Percentiles rank a stretch among this genome's conserved stretches.
Evolutionary conservation across 2,888 invertebrate genomes (phyloP).

Genomic region (Notocelia uddmanniana): DNA sequence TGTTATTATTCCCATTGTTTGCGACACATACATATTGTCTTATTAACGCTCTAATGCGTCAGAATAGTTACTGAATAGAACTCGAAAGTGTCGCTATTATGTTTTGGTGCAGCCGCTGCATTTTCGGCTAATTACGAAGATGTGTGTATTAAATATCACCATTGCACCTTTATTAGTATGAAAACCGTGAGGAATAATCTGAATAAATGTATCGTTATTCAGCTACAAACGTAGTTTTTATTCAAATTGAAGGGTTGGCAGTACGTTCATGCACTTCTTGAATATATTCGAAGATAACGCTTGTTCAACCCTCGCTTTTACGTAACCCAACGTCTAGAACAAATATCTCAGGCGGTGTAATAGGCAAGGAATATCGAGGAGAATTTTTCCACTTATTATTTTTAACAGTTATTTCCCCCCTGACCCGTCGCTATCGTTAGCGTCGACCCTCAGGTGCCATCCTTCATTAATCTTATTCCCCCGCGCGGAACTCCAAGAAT

Average conservation of each 20-base stretch:
- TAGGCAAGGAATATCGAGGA: constrained; percentile 36
- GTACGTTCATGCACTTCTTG: not conserved
- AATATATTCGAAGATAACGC: not conserved
- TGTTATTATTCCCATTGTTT: constrained; percentile 80
- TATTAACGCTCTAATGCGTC: constrained; percentile 59
- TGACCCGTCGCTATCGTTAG: constrained; percentile 72
- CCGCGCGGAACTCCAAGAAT: constrained; percentile 80
- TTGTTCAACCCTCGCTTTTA: constrained; percentile 8
- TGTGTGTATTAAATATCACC: not conserved
- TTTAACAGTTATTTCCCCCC: constrained; percentile 70
- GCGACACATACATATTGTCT: constrained; percentile 68
- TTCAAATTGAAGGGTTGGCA: not conserved
- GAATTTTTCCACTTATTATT: constrained; percentile 70
- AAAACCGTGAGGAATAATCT: too few relatives aligned
- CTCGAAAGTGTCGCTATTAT: constrained; percentile 38
- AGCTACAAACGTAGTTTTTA: not conserved
- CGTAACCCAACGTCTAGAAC: constrained; percentile 5
- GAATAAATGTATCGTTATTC: too few relatives aligned
- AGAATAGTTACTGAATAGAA: constrained; percentile 48
- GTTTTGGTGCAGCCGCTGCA: constrained; percentile 15
- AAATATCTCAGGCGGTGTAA: constrained; percentile 22
- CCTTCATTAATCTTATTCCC: constrained; percentile 84
- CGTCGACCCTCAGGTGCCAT: constrained; percentile 72
- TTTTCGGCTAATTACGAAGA: not conserved
- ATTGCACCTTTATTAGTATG: not conserved